Conservation (phyloP, 2,113 vertebrate genomes). For the Microcebus lehilahytsara region DNA sequence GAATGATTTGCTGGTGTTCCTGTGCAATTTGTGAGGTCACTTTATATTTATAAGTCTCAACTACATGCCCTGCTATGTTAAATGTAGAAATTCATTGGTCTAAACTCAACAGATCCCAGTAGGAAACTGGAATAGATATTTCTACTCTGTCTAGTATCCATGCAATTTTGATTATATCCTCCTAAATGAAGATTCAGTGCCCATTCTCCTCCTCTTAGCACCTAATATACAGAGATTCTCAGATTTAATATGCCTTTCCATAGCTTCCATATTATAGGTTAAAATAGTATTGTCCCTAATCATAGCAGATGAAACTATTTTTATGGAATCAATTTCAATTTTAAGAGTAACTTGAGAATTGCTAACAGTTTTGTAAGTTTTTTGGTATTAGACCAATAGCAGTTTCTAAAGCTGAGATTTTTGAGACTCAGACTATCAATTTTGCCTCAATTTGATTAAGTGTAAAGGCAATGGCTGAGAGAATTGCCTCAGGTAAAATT, state of each 20-base stretch:
- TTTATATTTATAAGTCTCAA: constrained; percentile 14
- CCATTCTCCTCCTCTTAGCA: neutral
- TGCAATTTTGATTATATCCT: constrained; percentile 35
- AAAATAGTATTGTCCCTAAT: constrained; percentile 2
- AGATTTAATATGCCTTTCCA: neutral
- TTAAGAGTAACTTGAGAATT: constrained; percentile 53
- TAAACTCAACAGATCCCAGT: neutral
- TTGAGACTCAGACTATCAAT: neutral
- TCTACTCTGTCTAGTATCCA: neutral
- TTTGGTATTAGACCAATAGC: neutral
- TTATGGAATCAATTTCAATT: constrained; percentile 28
- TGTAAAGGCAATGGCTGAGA: neutral
- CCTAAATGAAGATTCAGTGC: constrained; percentile 22
- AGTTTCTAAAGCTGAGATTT: neutral
- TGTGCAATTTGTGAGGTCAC: neutral
- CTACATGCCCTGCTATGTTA: neutral
- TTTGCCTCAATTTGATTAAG: neutral
- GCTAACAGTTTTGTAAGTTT: neutral
- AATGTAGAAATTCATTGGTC: neutral
- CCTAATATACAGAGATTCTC: neutral
- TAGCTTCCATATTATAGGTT: neutral
- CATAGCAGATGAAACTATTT: constrained; percentile 29
- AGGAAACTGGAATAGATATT: neutral
- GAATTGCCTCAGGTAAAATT: neutral
- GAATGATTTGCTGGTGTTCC: neutral